Evolutionary conservation across 1,140 invertebrate species (phyloP), one percentile per base, ranked within the genome.

Genomic region (Aphaenogaster floridana): DNA sequence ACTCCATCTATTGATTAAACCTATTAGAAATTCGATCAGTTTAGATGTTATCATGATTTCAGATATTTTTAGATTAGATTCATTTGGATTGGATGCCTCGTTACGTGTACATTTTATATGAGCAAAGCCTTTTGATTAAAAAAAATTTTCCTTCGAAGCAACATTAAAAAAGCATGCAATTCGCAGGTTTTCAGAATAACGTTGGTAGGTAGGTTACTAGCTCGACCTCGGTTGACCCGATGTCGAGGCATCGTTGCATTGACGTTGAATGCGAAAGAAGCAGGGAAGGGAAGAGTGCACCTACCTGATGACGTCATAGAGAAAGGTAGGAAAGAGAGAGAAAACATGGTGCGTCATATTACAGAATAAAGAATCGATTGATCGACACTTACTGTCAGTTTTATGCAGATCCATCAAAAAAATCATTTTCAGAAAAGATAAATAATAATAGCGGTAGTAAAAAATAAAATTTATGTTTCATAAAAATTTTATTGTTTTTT

Each of bases 231-330:
- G 78, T 80, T 80, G 48, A 68, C 48, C 63, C n/a, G 48, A 52
- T 48, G 34, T 42, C 11, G 34, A 52, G 34, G 28, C 42, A 64
- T 4, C 28, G 21, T 63, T 78, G 48, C n/a, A 78, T 64, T 81
- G 64, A 81, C 64, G 64, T 81, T 69, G 48, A 45, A 57, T 48
- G 13, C 45, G 11, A 80, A 34, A 17, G 61, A 54, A 50, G 28
- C 9, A 39, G 9, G 3, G 9, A 17, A 39, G 71, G 17, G 45
- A 34, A 13, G 57, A 63, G 39, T 78, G 61, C 48, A 80, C 21
- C n/a, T 50, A 45, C 28, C 21, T 48, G 11, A 64, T 80, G 78
- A 80, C 78, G 78, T 80, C 61, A 66, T 66, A 42, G 61, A 54
- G 36, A 66, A 39, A 78, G 21, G 34, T 9, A 74, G 11, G 1